Evolutionary conservation across 1,140 invertebrate species (phyloP), one percentile per base, ranked within the genome.

Genomic region (Nomia melanderi): DNA sequence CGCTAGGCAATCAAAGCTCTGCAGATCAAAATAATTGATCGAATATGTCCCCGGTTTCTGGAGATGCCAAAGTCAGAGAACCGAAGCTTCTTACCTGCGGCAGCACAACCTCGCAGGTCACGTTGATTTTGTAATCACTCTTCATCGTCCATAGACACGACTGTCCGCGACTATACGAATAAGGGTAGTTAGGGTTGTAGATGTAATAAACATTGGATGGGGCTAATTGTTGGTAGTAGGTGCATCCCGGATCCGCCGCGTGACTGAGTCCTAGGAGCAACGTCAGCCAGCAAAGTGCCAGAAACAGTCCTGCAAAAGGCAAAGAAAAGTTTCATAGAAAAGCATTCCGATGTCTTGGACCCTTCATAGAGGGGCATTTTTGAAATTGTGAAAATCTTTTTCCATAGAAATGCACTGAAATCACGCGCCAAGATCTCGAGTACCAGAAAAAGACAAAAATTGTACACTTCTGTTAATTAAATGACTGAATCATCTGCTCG

Each of bases 81-180:
- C 14, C 41, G 14, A 17, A 2, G 41, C 0, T 14, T 85, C 86
- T 92, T 90, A 94, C 94, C 77, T 89, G 39, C 9, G 94, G 94
- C 41, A 94, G 53, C 9, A 87, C 44, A 14, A 94, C 87, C 1
- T 87, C 80, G 59, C 93, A 94, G 3, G 86, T 88, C 5, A 93
- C 29, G 25, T 87, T 83, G 54, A 93, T 88, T 17, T 91, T 89
- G 53, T 93, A 93, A 7, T 91, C 89, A 72, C 93, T 93, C 9
- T 29, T 83, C 0, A 89, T 91, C 3, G 88, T 86, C 94, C 94
- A 95, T 14, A 91, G 82, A 72, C 94, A 95, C 31, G 85, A 81
- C 0, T 87, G 79, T 2, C 89, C 86, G 3, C 82, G 78, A 0
- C 36, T 23, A 71, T 94, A 94, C 63, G 31, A 84, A 1, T 86